A percentile compares a stretch with the other conserved stretches of the same genome.
Conservation (phyloP, 2,113 vertebrate species). For the Callocephalon fimbriatum region DNA sequence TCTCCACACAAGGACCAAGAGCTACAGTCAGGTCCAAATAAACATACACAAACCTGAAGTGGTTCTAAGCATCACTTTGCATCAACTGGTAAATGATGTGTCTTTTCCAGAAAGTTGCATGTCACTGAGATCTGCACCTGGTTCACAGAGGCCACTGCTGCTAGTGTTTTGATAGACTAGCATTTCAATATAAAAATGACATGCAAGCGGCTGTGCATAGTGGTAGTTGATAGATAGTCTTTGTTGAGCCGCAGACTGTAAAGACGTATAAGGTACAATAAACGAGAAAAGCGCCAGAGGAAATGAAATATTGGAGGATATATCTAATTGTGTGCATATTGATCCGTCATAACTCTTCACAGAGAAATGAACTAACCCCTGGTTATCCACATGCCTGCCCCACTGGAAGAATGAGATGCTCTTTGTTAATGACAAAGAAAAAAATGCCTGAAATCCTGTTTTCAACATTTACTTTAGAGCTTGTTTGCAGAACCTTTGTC, state of each 20-base stretch:
- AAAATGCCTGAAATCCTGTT: neutral
- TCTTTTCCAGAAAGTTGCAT: neutral
- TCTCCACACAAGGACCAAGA: rapidly evolving
- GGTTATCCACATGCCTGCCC: rapidly evolving
- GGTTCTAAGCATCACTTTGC: neutral
- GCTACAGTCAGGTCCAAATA: neutral
- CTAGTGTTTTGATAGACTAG: rapidly evolving
- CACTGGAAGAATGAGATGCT: neutral
- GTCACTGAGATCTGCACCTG: neutral
- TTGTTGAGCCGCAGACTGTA: neutral
- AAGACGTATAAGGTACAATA: rapidly evolving
- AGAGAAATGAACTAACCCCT: neutral
- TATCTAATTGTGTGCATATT: neutral
- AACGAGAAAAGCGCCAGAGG: neutral
- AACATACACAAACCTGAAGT: rapidly evolving
- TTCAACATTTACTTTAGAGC: conserved; percentile 72
- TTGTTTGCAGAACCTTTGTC: conserved; percentile 85
- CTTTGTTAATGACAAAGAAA: neutral
- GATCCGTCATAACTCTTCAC: rapidly evolving
- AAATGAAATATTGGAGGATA: neutral
- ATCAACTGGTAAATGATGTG: neutral
- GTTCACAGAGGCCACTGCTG: neutral
- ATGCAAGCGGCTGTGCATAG: rapidly evolving
- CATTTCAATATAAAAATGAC: rapidly evolving
- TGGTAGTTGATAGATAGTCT: neutral